These are phyloP conservation scores for Menidia beryllina DNA, from an alignment of 2,113 vertebrate species.

Conservation along the genomic window DNA sequence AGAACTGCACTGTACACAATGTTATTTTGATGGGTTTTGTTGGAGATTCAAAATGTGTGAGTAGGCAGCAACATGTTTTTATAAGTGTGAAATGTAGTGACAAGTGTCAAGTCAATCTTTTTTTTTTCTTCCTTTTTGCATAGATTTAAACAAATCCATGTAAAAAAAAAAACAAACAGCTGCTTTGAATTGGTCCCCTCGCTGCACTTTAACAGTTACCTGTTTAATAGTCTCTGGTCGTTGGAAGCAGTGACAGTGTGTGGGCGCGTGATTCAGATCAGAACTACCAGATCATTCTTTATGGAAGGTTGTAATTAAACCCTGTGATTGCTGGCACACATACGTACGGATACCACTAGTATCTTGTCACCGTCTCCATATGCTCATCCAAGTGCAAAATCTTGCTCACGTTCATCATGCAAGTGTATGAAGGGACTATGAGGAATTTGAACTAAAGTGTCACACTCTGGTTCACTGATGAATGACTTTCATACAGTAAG, in stretches of 20 bases:
- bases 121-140: no score
- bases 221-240: conserved; percentile 36
- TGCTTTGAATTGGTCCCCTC: conserved; percentile 9
- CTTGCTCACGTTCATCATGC: neutral
- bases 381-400: neutral
- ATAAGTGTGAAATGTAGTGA: neutral
- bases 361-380: conserved; percentile 9
- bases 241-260: conserved; percentile 41
- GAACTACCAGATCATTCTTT: conserved; percentile 48
- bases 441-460: conserved; percentile 48
- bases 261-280: conserved; percentile 53
- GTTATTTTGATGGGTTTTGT: neutral
- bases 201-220: conserved; percentile 18
- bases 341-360: neutral
- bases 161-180: no score
- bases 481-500: conserved; percentile 31
- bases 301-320: conserved; percentile 64
- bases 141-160: no score
- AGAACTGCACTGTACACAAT: neutral
- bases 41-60: neutral
- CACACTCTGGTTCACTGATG: conserved; percentile 31
- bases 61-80: neutral
- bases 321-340: conserved; percentile 22
- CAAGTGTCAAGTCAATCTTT: no score
- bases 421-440: conserved; percentile 3